phyloP scores from a whole-genome alignment of 2,888 invertebrate species.

The Harpalus rufipes region DNA sequence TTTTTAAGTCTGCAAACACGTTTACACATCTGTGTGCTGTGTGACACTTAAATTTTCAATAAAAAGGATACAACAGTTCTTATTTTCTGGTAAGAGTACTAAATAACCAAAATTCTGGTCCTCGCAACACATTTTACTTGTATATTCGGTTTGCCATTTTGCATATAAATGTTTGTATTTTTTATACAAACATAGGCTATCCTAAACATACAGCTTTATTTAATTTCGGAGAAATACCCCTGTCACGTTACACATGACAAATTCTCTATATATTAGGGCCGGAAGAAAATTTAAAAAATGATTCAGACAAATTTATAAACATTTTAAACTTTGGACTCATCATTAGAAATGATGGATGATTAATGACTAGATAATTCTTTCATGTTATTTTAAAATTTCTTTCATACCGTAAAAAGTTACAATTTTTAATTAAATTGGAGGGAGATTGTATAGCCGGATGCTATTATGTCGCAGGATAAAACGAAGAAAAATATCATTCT shows the following conservation, averaged over 20 bases:
- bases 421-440: slow-evolving; percentile 44
- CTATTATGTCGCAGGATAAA: slow-evolving; percentile 43
- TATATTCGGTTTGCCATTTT: slow-evolving; percentile 4
- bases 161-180: slow-evolving; percentile 30
- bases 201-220: slow-evolving; percentile 42
- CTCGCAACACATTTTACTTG: too few species aligned
- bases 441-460: slow-evolving; percentile 44
- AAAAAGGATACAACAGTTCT: too few species aligned
- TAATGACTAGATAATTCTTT: slow-evolving; percentile 15
- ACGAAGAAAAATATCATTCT: slow-evolving; percentile 51
- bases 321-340: background rate
- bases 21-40: too few species aligned
- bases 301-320: slow-evolving; percentile 6
- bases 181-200: slow-evolving; percentile 33
- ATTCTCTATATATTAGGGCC: slow-evolving; percentile 27
- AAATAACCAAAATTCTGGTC: too few species aligned
- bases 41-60: too few species aligned
- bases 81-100: too few species aligned
- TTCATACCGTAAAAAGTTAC: background rate
- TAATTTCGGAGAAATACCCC: slow-evolving; percentile 27
- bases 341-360: slow-evolving; percentile 11
- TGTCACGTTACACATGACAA: slow-evolving; percentile 38
- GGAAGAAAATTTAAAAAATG: slow-evolving; percentile 32
- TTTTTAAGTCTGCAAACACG: too few species aligned
- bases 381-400: background rate